Conservation (phyloP, 2,888 invertebrate genomes). For the Notocelia uddmanniana region DNA sequence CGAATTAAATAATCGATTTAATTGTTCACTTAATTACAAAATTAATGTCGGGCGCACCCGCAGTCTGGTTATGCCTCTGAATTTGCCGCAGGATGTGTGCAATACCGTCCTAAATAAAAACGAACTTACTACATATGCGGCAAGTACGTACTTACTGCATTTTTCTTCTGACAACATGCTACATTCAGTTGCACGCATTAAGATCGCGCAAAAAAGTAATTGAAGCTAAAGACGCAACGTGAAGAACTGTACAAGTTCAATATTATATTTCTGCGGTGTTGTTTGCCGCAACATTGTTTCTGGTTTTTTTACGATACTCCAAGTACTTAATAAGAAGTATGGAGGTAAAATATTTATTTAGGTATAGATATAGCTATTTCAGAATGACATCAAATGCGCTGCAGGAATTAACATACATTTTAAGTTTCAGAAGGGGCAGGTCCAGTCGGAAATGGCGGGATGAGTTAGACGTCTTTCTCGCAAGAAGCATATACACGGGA, state of each 20-base stretch:
- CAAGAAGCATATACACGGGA: too few relatives aligned
- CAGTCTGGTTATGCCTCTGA: conserved; percentile 56
- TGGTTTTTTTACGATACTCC: not conserved
- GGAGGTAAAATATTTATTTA: not conserved
- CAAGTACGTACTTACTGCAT: not conserved
- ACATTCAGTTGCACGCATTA: conserved; percentile 5
- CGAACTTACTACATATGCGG: not conserved
- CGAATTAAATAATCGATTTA: conserved; percentile 77
- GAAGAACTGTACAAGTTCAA: not conserved
- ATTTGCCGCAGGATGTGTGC: conserved; percentile 49
- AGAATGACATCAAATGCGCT: not conserved
- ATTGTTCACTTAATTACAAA: conserved; percentile 76
- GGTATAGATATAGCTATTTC: not conserved
- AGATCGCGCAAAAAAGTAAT: conserved; percentile 21
- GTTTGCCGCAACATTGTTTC: not conserved
- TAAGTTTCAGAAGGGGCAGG: too few relatives aligned
- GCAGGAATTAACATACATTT: not conserved
- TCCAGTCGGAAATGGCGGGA: too few relatives aligned
- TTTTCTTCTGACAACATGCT: not conserved
- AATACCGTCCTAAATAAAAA: conserved; percentile 16
- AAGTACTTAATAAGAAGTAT: not conserved
- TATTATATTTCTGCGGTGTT: conserved; percentile 1
- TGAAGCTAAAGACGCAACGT: conserved; percentile 11
- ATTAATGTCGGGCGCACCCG: conserved; percentile 68
- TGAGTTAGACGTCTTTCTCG: too few relatives aligned